phyloP scores from a whole-genome alignment of 1,140 invertebrate genomes.

The Aphaenogaster ashmeadi region DNA sequence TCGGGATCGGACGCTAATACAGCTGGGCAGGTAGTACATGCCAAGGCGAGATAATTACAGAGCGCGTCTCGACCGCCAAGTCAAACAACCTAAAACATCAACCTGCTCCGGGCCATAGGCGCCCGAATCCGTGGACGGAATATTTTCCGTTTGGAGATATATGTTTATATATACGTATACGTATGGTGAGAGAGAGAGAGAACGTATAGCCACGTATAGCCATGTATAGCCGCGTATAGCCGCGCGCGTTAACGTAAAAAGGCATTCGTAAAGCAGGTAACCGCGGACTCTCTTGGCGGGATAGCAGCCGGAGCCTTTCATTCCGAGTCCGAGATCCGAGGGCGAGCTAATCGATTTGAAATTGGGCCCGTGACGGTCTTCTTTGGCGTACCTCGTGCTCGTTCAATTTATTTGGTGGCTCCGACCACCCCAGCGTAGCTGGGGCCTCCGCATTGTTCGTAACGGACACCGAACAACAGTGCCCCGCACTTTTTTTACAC shows the following conservation, averaged over 20 bases:
- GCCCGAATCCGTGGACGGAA: slow-evolving; percentile 68
- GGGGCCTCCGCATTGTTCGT: slow-evolving; percentile 69
- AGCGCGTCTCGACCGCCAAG: slow-evolving; percentile 85
- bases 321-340: slow-evolving; percentile 57
- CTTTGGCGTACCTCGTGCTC: slow-evolving; percentile 71
- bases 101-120: slow-evolving; percentile 82
- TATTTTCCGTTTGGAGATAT: slow-evolving; percentile 65
- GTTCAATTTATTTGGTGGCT: slow-evolving; percentile 71
- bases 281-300: slow-evolving; percentile 53
- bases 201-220: neutral
- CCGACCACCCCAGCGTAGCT: slow-evolving; percentile 70
- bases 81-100: slow-evolving; percentile 87
- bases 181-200: neutral
- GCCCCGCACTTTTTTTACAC: slow-evolving; percentile 60
- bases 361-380: slow-evolving; percentile 76
- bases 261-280: slow-evolving; percentile 64
- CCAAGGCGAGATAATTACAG: slow-evolving; percentile 87
- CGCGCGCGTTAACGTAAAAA: slow-evolving; percentile 38
- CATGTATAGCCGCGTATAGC: neutral
- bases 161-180: slow-evolving; percentile 41
- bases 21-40: slow-evolving; percentile 85
- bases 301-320: slow-evolving; percentile 61
- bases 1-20: slow-evolving; percentile 76
- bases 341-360: slow-evolving; percentile 76
- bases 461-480: slow-evolving; percentile 65